Evolutionary conservation across 2,113 vertebrate genomes (phyloP).

Genomic region (Erythrolamprus reginae): DNA sequence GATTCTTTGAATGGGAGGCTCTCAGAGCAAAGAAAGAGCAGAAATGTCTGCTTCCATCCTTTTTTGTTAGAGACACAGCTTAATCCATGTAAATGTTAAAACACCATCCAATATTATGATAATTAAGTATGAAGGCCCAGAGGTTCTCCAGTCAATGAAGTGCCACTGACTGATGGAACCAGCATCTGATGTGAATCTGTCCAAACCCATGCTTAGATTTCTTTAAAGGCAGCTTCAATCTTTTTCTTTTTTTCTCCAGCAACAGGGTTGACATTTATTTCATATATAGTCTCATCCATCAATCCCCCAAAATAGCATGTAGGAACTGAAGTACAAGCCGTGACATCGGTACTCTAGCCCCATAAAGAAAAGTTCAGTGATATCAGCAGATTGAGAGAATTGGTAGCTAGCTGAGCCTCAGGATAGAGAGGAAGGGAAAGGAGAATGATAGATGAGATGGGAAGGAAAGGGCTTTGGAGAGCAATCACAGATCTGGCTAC

Average conservation of each 20-base stretch:
- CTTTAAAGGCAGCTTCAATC: background rate
- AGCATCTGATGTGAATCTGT: background rate
- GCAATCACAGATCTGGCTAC: background rate
- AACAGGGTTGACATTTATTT: background rate
- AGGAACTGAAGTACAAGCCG: background rate
- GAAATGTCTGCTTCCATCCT: background rate
- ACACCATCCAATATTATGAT: background rate
- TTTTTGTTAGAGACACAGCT: background rate
- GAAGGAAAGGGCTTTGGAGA: background rate
- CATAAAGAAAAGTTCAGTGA: background rate
- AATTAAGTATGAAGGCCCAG: background rate
- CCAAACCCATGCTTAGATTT: background rate
- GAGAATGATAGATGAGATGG: background rate
- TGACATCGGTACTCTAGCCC: background rate
- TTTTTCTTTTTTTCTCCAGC: background rate
- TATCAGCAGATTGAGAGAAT: background rate
- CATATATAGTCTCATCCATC: background rate
- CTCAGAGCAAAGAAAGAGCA: background rate
- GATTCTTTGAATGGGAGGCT: background rate
- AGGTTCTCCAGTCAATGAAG: background rate
- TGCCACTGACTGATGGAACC: background rate
- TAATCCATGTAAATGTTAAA: background rate
- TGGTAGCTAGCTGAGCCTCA: background rate
- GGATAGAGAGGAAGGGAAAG: background rate
- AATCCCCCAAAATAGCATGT: background rate